Percentiles rank a stretch among this genome's conserved stretches.
These are phyloP conservation scores for Leptothorax acervorum DNA, from an alignment of 2,888 invertebrate species.

Conservation along the genomic window DNA sequence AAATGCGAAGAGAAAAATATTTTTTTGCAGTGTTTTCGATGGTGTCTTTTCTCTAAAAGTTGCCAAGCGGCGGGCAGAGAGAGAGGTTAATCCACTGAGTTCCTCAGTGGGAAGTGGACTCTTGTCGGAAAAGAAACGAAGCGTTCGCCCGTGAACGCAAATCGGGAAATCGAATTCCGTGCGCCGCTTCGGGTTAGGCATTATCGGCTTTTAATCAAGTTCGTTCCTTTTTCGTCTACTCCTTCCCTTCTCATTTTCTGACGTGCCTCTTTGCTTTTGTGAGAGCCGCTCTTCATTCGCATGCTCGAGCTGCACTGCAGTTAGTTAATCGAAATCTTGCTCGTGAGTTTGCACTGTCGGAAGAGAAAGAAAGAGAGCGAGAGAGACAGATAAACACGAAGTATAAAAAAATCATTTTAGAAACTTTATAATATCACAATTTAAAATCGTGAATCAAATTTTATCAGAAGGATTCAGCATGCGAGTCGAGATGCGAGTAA, in stretches of 20 bases:
- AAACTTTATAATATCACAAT: background rate
- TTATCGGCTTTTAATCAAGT: constrained; percentile 71
- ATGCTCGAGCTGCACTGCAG: constrained; percentile 45
- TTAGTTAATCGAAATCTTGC: constrained; percentile 51
- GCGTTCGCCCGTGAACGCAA: constrained; percentile 64
- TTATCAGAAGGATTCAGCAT: background rate
- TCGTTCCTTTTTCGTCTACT: constrained; percentile 50
- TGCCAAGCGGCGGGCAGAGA: constrained; percentile 30
- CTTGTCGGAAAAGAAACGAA: constrained; percentile 49
- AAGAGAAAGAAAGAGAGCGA: background rate
- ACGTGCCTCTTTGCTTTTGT: constrained; percentile 49
- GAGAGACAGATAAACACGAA: background rate
- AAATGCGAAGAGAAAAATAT: background rate
- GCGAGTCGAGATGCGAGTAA: background rate
- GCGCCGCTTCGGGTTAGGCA: constrained; percentile 59
- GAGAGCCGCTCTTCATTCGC: constrained; percentile 43
- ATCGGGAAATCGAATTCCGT: constrained; percentile 62
- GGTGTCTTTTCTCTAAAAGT: constrained; percentile 39
- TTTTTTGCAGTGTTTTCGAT: background rate
- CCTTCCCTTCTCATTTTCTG: constrained; percentile 49
- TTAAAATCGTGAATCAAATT: background rate
- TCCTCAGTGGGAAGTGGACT: constrained; percentile 42
- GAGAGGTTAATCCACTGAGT: constrained; percentile 39
- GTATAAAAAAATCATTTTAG: background rate
- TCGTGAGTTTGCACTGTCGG: constrained; percentile 10